These are phyloP conservation scores for Ophthalmolycus amberensis DNA, from an alignment of 2,113 vertebrate genomes.

Conservation along the genomic window DNA sequence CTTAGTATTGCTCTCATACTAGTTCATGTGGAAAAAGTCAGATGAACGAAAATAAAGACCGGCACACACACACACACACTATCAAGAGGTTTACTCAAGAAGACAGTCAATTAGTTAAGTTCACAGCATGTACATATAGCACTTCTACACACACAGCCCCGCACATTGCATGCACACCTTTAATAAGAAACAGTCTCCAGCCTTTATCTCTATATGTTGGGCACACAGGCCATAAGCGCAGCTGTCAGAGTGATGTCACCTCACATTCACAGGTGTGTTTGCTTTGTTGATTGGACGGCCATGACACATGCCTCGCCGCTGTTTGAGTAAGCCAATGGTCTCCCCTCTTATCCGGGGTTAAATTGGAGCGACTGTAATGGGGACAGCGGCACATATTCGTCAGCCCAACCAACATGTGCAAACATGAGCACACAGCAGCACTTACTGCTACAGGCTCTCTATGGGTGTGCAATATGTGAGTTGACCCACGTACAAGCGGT, in stretches of 20 bases:
- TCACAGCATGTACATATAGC: conserved; percentile 38
- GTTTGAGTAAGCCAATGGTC: conserved; percentile 59
- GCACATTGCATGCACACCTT: conserved; percentile 30
- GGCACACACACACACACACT: not conserved
- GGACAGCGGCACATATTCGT: not conserved
- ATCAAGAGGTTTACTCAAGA: conserved; percentile 70
- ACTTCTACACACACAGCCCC: not conserved
- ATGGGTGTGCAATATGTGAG: not conserved
- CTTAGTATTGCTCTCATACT: not conserved
- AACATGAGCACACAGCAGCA: not conserved
- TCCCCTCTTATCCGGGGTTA: conserved; percentile 55
- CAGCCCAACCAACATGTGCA: not conserved
- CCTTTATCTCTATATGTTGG: conserved; percentile 51
- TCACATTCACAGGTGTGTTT: conserved; percentile 51
- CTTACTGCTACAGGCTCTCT: not conserved
- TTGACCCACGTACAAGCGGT: not conserved
- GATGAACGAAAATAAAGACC: too few relatives aligned
- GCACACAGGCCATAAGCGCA: conserved; percentile 21
- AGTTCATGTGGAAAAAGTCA: not conserved
- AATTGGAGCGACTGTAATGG: conserved; percentile 44
- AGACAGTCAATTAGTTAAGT: conserved; percentile 85
- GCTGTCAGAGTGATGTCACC: conserved; percentile 57
- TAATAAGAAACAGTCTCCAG: conserved; percentile 49
- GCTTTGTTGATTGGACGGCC: conserved; percentile 66
- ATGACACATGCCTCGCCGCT: conserved; percentile 26